Base-by-base conservation (phyloP, 2,113 vertebrate species). In the Entomyzon cyanotis region DNA sequence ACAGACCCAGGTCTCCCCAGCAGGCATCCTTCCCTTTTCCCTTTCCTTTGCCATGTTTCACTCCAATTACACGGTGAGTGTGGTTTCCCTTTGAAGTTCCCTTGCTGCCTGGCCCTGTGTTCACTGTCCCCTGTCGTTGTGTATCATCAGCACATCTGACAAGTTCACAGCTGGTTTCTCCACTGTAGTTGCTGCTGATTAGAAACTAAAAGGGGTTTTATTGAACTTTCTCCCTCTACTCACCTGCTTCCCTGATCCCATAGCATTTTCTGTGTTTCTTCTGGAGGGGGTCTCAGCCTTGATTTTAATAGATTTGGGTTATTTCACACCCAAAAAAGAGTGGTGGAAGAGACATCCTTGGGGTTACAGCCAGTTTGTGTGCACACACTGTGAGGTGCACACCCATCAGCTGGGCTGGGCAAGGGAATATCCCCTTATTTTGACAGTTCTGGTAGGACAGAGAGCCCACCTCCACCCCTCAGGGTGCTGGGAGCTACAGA, bases 31-130 rank as follows among this genome's bases (percentile, higher is more conserved):
- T 63, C 65, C 74, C 73, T 68, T 23, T 85, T 75, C 27, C 49
- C 22, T 84, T 91, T 52, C 28, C 74, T 73, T 83, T 83, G 52
- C 76, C 0, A 0, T 39, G 30, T 87, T 94, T 93, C 59, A 19
- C 44, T 76, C 60, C 89, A 90, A 62, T 94, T 90, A 85, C 78
- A 58, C 0, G 0, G 35, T 0, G 1, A 62, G 42, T 46, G n/a
- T 73, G 68, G 53, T 74, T 86, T 78, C 42, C 82, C 87, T 95
- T 94, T 97, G 89, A 93, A 67, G 81, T 84, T 84, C 42, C 77
- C 37, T 39, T 56, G 44, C 77, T 91, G n/a, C 86, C 58, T 58
- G 67, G 75, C 64, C 79, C 64, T 41, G 21, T 70, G 22, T 42
- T 85, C 82, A 37, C 68, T 74, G 62, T 84, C 90, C 70, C 69